phyloP scores from a whole-genome alignment of 2,888 invertebrate genomes.

The Chromoteleia sp. region DNA sequence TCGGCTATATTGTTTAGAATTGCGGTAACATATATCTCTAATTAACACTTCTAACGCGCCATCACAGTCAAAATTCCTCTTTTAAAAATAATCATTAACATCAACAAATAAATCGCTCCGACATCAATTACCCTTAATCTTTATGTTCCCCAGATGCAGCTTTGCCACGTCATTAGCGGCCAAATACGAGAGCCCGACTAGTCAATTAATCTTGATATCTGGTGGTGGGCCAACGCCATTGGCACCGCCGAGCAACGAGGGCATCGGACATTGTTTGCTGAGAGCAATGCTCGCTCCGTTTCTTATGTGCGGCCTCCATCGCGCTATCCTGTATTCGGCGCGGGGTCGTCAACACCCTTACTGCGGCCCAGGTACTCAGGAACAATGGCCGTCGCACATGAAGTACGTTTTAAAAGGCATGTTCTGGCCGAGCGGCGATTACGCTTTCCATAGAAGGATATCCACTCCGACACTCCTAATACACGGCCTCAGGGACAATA shows the following conservation, averaged over 20 bases:
- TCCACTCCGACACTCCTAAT: slow-evolving; percentile 88
- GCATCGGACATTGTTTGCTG: slow-evolving; percentile 85
- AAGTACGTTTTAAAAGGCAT: slow-evolving; percentile 87
- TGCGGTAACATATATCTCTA: background rate
- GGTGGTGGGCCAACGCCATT: slow-evolving; percentile 89
- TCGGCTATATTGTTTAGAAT: too few relatives aligned
- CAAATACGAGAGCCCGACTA: slow-evolving; percentile 86
- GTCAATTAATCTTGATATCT: slow-evolving; percentile 88
- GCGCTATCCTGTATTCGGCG: slow-evolving; percentile 86
- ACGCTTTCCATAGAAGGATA: slow-evolving; percentile 88
- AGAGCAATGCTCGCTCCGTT: slow-evolving; percentile 86
- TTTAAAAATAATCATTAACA: background rate
- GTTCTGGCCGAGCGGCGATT: slow-evolving; percentile 89
- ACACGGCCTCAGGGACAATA: slow-evolving; percentile 88
- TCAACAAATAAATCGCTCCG: slow-evolving; percentile 10
- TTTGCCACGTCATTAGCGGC: slow-evolving; percentile 87
- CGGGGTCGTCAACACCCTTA: slow-evolving; percentile 86
- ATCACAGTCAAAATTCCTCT: background rate
- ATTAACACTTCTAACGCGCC: background rate
- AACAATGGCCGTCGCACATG: slow-evolving; percentile 85
- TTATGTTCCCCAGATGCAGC: slow-evolving; percentile 86
- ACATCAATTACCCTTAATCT: slow-evolving; percentile 40
- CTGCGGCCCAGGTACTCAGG: slow-evolving; percentile 83
- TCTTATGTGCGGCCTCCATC: slow-evolving; percentile 86
- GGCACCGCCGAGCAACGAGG: slow-evolving; percentile 86